A percentile compares a stretch with the other conserved stretches of the same genome.
phyloP scores from a whole-genome alignment of 2,113 vertebrate genomes.

The Pluvialis apricaria region DNA sequence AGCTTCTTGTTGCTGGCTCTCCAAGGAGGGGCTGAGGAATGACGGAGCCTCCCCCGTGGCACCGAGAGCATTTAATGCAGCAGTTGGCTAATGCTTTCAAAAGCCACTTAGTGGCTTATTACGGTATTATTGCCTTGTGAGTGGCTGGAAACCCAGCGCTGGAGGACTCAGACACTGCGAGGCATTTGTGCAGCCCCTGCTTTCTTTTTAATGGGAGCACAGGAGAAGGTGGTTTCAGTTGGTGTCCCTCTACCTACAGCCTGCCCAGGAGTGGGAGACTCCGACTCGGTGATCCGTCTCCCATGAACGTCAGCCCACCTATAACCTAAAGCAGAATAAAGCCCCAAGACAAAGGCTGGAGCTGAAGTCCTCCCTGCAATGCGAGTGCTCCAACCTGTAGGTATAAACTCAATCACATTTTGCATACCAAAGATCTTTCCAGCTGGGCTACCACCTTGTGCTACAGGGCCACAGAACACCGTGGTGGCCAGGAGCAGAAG shows the following conservation, averaged over 20 bases:
- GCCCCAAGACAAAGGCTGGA: background rate
- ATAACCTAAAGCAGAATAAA: background rate
- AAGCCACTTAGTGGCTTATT: background rate
- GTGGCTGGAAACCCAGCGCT: background rate
- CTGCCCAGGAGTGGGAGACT: background rate
- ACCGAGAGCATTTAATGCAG: background rate
- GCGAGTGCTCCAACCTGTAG: accelerated
- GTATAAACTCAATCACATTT: accelerated
- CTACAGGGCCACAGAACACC: background rate
- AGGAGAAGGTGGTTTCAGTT: background rate
- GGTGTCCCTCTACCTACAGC: background rate
- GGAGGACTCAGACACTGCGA: background rate
- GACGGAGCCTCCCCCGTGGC: background rate
- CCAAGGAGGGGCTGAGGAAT: background rate
- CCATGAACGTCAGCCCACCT: background rate
- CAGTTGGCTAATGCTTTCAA: background rate
- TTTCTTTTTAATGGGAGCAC: background rate
- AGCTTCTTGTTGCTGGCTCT: background rate
- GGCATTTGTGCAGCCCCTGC: background rate
- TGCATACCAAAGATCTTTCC: background rate
- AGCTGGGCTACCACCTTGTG: background rate
- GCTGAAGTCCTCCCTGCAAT: background rate
- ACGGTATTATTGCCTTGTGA: background rate
- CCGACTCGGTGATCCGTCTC: accelerated
- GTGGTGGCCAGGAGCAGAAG: background rate